phyloP scores from a whole-genome alignment of 2,888 invertebrate genomes.

The Sphaerophoria rueppellii region DNA sequence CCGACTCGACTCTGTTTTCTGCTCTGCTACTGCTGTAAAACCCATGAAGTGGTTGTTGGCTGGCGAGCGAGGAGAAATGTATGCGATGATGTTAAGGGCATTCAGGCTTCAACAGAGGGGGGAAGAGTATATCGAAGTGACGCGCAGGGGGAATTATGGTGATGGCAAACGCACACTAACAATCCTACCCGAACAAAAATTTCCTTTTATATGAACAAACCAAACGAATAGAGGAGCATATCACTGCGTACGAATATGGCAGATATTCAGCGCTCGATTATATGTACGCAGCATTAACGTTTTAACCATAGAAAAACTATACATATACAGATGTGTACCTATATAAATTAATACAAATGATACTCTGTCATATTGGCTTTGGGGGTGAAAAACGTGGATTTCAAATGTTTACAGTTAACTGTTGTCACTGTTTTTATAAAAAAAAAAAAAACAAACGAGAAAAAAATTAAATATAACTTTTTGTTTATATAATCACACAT shows the following conservation, averaged over 20 bases:
- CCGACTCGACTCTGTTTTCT: no score
- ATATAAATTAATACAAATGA: constrained; percentile 4
- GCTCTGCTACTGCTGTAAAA: neutral
- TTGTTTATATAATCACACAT: neutral
- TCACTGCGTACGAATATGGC: constrained; percentile 43
- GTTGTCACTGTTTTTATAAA: neutral
- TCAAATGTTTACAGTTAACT: neutral
- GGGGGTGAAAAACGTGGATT: constrained; percentile 7
- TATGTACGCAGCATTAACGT: constrained; percentile 21
- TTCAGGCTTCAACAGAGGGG: neutral
- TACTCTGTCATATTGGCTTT: neutral
- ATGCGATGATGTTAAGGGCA: constrained; percentile 6
- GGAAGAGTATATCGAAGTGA: constrained; percentile 14
- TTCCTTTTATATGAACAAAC: constrained; percentile 39
- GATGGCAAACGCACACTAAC: constrained; percentile 52
- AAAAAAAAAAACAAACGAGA: neutral
- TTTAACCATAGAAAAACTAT: neutral
- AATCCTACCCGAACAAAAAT: constrained; percentile 41
- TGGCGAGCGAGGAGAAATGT: constrained; percentile 53
- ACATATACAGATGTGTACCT: neutral
- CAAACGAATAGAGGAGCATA: constrained; percentile 34
- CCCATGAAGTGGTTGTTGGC: constrained; percentile 47
- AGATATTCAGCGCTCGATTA: constrained; percentile 50
- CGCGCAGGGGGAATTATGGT: constrained; percentile 32
- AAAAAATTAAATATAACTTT: neutral